Conservation (phyloP, 35 echinoderm and acorn worm species). For the Chiridota heheva region DNA sequence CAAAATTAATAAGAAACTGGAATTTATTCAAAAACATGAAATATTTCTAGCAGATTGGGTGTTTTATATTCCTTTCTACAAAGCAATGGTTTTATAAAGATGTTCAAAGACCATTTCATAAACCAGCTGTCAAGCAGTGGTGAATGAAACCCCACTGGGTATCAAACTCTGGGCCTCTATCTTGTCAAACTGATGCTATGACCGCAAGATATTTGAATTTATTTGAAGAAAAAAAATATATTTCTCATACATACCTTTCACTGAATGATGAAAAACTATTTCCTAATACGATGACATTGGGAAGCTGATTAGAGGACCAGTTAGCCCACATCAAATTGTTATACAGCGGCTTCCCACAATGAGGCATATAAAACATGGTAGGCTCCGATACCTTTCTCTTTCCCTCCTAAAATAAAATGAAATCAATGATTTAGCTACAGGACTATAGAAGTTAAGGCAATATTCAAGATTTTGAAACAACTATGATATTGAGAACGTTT, state of each 20-base stretch:
- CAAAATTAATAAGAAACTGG: too few species aligned
- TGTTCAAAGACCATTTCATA: too few species aligned
- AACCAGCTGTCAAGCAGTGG: too few species aligned
- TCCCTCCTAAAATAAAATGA: constrained; percentile 64
- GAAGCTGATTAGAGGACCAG: constrained; percentile 55
- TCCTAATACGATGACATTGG: constrained; percentile 67
- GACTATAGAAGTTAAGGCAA: neutral
- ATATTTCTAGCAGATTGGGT: too few species aligned
- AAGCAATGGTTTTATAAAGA: too few species aligned
- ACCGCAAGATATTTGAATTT: neutral
- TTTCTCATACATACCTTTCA: constrained; percentile 64
- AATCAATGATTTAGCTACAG: constrained; percentile 1
- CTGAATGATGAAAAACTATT: constrained; percentile 80
- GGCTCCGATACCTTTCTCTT: constrained; percentile 56
- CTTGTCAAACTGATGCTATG: too few species aligned
- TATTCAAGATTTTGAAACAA: too few species aligned
- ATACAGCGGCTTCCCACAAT: constrained; percentile 96
- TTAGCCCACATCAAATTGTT: constrained; percentile 96
- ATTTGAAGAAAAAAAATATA: neutral
- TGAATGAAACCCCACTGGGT: too few species aligned
- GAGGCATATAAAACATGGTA: constrained; percentile 95
- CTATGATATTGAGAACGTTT: too few species aligned
- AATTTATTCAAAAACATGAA: too few species aligned
- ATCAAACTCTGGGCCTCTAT: too few species aligned
- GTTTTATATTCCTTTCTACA: too few species aligned